A percentile compares a stretch with the other conserved stretches of the same genome.
phyloP scores from a whole-genome alignment of 2,113 vertebrate species.

The Peromyscus polionotus region DNA sequence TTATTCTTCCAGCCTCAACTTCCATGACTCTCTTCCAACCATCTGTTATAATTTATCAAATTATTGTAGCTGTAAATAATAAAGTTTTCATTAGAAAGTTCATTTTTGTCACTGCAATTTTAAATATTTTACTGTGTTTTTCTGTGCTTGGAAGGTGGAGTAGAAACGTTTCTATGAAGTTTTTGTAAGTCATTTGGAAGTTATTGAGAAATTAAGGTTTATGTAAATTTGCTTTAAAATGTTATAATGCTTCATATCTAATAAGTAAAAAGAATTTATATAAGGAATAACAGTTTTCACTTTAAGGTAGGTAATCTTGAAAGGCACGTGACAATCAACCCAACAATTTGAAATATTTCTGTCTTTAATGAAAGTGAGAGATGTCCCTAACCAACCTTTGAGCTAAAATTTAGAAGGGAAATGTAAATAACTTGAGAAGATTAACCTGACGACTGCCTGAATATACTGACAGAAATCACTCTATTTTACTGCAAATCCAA shows the following conservation, averaged over 20 bases:
- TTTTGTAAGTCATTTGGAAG: not conserved
- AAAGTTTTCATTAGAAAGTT: not conserved
- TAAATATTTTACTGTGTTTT: not conserved
- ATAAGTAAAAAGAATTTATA: not conserved
- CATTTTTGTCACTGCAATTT: not conserved
- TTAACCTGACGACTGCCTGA: not conserved
- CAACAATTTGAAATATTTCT: not conserved
- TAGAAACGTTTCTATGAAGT: not conserved
- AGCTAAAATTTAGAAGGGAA: not conserved
- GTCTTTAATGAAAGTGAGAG: not conserved
- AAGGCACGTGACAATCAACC: not conserved
- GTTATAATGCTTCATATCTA: not conserved
- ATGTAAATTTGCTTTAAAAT: not conserved
- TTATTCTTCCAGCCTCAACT: not conserved
- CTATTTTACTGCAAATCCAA: not conserved
- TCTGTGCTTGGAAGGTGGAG: not conserved
- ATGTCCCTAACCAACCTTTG: not conserved
- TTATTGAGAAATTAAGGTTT: not conserved
- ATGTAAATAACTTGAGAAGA: not conserved
- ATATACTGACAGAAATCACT: not conserved
- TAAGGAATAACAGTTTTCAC: not conserved
- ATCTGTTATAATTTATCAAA: not conserved
- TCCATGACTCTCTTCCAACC: not conserved
- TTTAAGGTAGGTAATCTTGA: not conserved
- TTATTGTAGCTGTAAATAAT: not conserved